Evolutionary conservation across 2,113 vertebrate species (phyloP), one percentile per base, ranked within the genome.

Genomic region (Siniperca knerii): DNA sequence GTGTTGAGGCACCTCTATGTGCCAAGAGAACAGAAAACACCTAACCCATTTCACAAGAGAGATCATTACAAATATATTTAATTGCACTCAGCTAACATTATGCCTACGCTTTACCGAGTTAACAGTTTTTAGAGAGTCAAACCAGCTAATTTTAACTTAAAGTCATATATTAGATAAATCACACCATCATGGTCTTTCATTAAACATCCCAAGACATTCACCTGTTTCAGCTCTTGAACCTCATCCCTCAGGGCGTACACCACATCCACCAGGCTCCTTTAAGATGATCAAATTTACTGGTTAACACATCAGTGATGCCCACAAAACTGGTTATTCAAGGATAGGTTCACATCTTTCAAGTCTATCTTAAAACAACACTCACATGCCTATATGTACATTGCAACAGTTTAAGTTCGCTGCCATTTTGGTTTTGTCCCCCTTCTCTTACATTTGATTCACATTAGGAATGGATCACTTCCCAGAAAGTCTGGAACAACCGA

Each of bases 141-240:
- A 46, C 18, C 18, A 66, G 50, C 5, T 66, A 4, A 54, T 54
- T 62, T 70, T 3, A 65, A 35, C 10, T 18, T 16, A 58, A 12
- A 35, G 52, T 37, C 11, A 37, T 23, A 69, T 55, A 29, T 66
- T 25, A 16, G 4, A 67, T 42, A 20, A 69, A 54, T 37, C 23
- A 16, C 18, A 42, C 50, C 18, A 70, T 29, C 3, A 18, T 13
- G 20, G 3, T 55, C 18, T 16, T 42, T 50, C 6, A 42, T 23
- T 16, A 58, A 83, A 65, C 13, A 54, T 29, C 12, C 9, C 10
- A 29, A 60, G 33, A 35, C 7, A 81, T 50, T 89, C 42, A 99
- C 98, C 97, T 98, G 98, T 93, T 98, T 97, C 84, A 99, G 94
- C 88, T 98, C 98, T 79, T 98, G 98, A 46, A 99, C 97, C 93